Evolutionary conservation across 2,888 invertebrate species (phyloP), one percentile per base, ranked within the genome.

Genomic region (Apamea monoglypha): DNA sequence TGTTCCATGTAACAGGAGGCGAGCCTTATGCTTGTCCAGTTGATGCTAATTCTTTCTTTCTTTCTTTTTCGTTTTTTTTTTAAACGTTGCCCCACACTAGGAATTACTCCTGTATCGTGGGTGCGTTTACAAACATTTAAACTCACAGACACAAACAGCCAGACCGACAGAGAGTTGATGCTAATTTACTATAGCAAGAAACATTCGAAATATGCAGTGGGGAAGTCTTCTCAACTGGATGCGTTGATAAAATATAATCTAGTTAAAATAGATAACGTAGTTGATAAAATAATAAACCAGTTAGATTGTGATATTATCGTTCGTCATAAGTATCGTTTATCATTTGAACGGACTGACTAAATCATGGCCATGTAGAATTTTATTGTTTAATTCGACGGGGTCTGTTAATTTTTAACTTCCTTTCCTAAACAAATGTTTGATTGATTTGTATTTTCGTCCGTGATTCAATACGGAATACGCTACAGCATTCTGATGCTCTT

Each of bases 201-300:
- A 74, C n/a, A 64, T 50, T 59, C 40, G n/a, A 36, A 56, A 70
- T 36, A 53, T 10, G 3, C 16, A 6, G 3, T 36, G 18, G 70
- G 47, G 7, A 64, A 74, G 25, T 56, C n/a, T 47, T 53, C 18
- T 18, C 59, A 82, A 50, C 29, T 74, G 64, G 40, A 44, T 59
- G 32, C 16, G 56, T 25, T 36, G 78, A 85, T 82, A 76, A 82
- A 47, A 61, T 66, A 59, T 25, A 59, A n/a, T n/a, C n/a, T n/a
- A n/a, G n/a, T n/a, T n/a, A n/a, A n/a, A n/a, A n/a, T n/a, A 50
- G 66, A 77, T 75, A 61, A 74, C 68, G 36, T n/a, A 72, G 71
- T 40, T 40, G 40, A 40, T 40, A 40, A 40, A 40, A 40, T 40
- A 40, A 81, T 81, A 84, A 81, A 74, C 61, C 70, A 47, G 66